Conservation (phyloP, 2,113 vertebrate species). For the Sphyrna mokarran region DNA sequence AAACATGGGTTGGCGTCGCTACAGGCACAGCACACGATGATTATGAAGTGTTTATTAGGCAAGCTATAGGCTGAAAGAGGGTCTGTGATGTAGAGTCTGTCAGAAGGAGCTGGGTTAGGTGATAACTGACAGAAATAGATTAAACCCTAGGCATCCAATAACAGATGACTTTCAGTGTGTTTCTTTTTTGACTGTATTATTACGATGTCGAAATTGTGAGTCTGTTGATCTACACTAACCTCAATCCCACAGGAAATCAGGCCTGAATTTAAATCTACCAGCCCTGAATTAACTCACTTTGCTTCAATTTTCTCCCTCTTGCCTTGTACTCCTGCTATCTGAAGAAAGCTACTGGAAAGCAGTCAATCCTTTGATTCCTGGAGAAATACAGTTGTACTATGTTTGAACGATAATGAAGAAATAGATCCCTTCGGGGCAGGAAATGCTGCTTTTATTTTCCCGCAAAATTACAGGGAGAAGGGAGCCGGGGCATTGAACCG, state of each 20-base stretch:
- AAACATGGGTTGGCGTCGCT: background rate
- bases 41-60: constrained; percentile 25
- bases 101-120: constrained; percentile 31
- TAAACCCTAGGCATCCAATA: background rate
- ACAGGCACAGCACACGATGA: background rate
- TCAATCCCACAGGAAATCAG: constrained; percentile 33
- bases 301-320: background rate
- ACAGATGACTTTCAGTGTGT: background rate
- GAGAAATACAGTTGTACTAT: background rate
- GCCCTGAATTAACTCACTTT: constrained; percentile 23
- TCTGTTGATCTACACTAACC: constrained; percentile 17
- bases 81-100: background rate
- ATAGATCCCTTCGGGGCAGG: background rate
- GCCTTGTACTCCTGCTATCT: background rate
- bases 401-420: constrained; percentile 5
- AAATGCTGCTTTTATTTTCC: background rate
- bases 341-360: background rate
- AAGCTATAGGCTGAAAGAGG: background rate
- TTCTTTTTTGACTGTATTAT: constrained; percentile 3
- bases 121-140: constrained; percentile 36
- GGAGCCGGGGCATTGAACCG: background rate
- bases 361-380: background rate
- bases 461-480: background rate
- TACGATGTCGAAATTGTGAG: background rate
- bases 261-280: constrained; percentile 19